These are phyloP conservation scores for Machimus rusticus DNA, from an alignment of 2,888 invertebrate genomes.

Conservation along the genomic window DNA sequence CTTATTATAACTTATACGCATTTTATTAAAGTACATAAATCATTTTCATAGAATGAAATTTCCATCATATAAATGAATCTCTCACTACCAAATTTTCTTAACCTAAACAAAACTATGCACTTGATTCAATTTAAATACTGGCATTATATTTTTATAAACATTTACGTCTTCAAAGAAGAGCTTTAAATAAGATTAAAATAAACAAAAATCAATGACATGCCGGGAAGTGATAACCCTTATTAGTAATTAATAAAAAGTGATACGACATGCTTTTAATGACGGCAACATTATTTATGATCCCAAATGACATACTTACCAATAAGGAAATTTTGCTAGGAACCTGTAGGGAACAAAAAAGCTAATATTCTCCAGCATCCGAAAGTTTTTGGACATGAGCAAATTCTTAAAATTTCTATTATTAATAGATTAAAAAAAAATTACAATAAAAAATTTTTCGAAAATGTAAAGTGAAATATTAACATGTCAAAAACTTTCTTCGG, in stretches of 20 bases:
- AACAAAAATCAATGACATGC: conserved; percentile 29
- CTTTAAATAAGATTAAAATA: not conserved
- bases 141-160: not conserved
- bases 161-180: not conserved
- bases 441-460: not conserved
- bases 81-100: not conserved
- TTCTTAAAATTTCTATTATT: not conserved
- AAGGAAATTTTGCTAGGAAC: not conserved
- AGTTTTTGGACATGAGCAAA: not conserved
- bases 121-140: not conserved
- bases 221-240: conserved; percentile 31
- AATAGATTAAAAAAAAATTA: not conserved
- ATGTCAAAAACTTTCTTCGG: not conserved
- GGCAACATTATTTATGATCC: not conserved
- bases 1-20: not conserved
- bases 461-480: not conserved
- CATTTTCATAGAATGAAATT: not conserved
- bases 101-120: not conserved
- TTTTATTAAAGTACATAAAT: not conserved
- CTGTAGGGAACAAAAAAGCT: conserved; percentile 32
- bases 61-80: not conserved
- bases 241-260: not conserved
- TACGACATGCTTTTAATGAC: conserved; percentile 11
- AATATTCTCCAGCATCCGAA: conserved; percentile 5
- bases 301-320: conserved; percentile 20